These are phyloP conservation scores for Ophthalmolycus amberensis DNA, from an alignment of 2,113 vertebrate species.

Conservation along the genomic window DNA sequence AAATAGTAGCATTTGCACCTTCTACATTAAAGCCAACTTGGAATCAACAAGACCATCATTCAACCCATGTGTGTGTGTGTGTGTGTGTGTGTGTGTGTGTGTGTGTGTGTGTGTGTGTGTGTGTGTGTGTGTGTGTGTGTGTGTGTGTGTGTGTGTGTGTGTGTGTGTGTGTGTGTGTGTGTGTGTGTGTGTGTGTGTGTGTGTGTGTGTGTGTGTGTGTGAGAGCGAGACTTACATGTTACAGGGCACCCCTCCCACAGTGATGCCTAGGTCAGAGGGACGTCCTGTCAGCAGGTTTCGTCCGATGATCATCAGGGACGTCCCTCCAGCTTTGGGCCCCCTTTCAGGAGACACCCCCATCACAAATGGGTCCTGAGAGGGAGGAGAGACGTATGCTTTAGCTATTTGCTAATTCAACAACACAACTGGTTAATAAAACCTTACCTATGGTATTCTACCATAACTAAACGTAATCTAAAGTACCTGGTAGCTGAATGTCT, in stretches of 20 bases:
- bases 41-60: neutral
- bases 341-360: slow-evolving; percentile 86
- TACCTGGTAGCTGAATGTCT: slow-evolving; percentile 94
- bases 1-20: neutral
- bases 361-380: slow-evolving; percentile 89
- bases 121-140: too few species aligned
- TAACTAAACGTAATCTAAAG: neutral
- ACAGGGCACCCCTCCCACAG: slow-evolving; percentile 90
- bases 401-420: neutral
- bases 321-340: slow-evolving; percentile 94
- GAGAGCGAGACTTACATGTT: slow-evolving; percentile 85
- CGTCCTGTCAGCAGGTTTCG: slow-evolving; percentile 91
- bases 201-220: too few species aligned
- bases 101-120: neutral
- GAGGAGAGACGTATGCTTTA: neutral
- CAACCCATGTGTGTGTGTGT: neutral
- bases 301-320: slow-evolving; percentile 88
- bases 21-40: neutral
- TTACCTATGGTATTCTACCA: neutral
- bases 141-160: neutral
- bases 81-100: neutral
- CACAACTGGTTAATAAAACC: neutral
- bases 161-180: neutral
- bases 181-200: neutral
- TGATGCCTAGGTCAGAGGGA: slow-evolving; percentile 86